Percentiles rank a stretch among this genome's conserved stretches.
These are phyloP conservation scores for Euglossa dilemma DNA, from an alignment of 1,140 invertebrate genomes.

Conservation along the genomic window DNA sequence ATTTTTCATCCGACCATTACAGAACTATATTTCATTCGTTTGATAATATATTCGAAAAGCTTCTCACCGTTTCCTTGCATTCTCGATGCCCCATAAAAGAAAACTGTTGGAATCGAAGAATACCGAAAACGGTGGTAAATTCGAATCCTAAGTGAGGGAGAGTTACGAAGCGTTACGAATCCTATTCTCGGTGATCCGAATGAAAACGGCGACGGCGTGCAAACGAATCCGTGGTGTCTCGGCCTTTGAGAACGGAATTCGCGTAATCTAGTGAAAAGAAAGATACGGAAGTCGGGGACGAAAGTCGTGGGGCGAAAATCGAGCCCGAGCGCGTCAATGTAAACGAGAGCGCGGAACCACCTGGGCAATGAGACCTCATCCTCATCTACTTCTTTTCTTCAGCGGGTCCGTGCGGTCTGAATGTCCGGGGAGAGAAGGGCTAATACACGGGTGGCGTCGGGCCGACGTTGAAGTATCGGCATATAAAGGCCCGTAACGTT, in stretches of 20 bases:
- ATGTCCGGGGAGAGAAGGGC: constrained; percentile 22
- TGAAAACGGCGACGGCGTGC: not conserved
- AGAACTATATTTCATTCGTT: no score
- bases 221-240: constrained; percentile 2
- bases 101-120: not conserved
- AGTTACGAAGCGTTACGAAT: not conserved
- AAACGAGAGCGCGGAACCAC: constrained; percentile 9
- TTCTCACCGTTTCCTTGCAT: not conserved
- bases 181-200: no score
- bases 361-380: not conserved
- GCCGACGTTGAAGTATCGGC: constrained; percentile 55
- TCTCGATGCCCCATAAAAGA: not conserved
- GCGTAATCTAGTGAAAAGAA: constrained; percentile 36
- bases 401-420: not conserved
- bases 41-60: no score
- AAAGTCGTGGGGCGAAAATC: constrained; percentile 34
- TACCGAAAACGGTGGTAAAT: not conserved
- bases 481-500: constrained; percentile 52
- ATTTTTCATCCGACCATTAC: no score
- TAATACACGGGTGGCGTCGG: not conserved
- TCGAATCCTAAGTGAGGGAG: not conserved
- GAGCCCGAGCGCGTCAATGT: constrained; percentile 24
- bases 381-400: constrained; percentile 37
- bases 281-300: constrained; percentile 8
- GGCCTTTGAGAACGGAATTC: constrained; percentile 4